These are phyloP conservation scores for Acanthisitta chloris DNA, from an alignment of 2,113 vertebrate genomes.

Conservation along the genomic window DNA sequence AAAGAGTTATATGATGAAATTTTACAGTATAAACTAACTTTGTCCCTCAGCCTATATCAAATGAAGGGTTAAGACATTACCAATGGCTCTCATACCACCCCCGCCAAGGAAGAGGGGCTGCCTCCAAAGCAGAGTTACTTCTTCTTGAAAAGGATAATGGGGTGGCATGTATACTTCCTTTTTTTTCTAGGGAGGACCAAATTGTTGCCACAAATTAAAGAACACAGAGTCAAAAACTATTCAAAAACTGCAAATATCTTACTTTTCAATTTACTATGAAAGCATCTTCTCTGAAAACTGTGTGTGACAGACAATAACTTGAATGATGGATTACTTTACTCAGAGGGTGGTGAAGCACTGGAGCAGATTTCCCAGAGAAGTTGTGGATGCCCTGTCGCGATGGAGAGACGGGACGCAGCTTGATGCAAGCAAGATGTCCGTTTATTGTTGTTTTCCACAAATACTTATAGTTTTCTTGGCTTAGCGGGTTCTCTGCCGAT, in stretches of 20 bases:
- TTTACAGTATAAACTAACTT: not conserved
- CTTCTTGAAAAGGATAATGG: not conserved
- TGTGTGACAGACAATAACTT: not conserved
- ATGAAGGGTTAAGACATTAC: not conserved
- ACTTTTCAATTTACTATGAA: not conserved
- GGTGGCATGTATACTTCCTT: not conserved
- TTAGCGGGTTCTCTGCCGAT: too few species aligned
- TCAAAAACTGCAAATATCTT: not conserved
- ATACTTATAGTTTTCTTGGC: too few species aligned
- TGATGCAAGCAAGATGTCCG: too few species aligned
- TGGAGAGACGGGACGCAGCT: too few species aligned
- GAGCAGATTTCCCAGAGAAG: not conserved
- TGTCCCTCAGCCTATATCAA: not conserved
- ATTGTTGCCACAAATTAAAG: not conserved
- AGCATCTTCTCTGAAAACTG: not conserved
- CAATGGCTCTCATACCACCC: not conserved
- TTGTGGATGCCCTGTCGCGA: too few species aligned
- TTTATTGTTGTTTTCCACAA: too few species aligned
- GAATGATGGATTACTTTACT: not conserved
- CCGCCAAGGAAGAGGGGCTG: not conserved
- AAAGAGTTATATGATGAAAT: fast-evolving
- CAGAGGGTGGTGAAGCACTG: not conserved
- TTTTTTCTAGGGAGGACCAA: not conserved
- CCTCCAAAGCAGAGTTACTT: not conserved
- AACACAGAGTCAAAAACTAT: not conserved